phyloP scores from a whole-genome alignment of 2,888 invertebrate genomes.

The Pseudoips prasinana region DNA sequence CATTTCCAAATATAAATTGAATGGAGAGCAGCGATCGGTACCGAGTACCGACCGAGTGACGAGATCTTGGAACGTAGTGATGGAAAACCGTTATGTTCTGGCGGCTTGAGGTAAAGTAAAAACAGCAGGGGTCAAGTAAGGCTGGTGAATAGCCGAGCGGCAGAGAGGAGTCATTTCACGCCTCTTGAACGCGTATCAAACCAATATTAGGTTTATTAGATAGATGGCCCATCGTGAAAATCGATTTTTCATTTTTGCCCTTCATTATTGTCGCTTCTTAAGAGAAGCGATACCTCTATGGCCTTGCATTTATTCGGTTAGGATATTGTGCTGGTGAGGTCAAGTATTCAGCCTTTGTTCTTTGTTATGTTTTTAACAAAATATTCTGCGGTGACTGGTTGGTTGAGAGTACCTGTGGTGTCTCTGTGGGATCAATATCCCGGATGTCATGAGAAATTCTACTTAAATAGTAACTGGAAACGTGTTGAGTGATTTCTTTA shows the following conservation, averaged over 20 bases:
- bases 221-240: slow-evolving; percentile 67
- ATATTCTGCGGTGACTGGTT: too few relatives aligned
- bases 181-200: slow-evolving; percentile 76
- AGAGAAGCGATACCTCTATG: too few relatives aligned
- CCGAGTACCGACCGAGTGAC: slow-evolving; percentile 33
- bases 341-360: too few relatives aligned
- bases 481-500: too few relatives aligned
- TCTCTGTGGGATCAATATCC: too few relatives aligned
- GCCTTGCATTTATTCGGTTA: too few relatives aligned
- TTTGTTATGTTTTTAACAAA: too few relatives aligned
- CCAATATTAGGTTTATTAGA: slow-evolving; percentile 81
- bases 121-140: slow-evolving; percentile 48
- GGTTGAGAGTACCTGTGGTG: too few relatives aligned
- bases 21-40: slow-evolving; percentile 36
- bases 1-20: slow-evolving; percentile 56
- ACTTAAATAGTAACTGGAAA: too few relatives aligned
- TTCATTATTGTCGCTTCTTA: slow-evolving; percentile 48
- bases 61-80: slow-evolving; percentile 21
- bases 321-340: too few relatives aligned
- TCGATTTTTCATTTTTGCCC: slow-evolving; percentile 63
- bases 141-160: slow-evolving; percentile 47
- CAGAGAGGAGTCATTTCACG: slow-evolving; percentile 72
- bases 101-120: slow-evolving; percentile 35
- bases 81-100: slow-evolving; percentile 19
- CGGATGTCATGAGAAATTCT: too few relatives aligned